Evolutionary conservation across 2,888 invertebrate species (phyloP), one percentile per base, ranked within the genome.

Genomic region (Troides aeacus): DNA sequence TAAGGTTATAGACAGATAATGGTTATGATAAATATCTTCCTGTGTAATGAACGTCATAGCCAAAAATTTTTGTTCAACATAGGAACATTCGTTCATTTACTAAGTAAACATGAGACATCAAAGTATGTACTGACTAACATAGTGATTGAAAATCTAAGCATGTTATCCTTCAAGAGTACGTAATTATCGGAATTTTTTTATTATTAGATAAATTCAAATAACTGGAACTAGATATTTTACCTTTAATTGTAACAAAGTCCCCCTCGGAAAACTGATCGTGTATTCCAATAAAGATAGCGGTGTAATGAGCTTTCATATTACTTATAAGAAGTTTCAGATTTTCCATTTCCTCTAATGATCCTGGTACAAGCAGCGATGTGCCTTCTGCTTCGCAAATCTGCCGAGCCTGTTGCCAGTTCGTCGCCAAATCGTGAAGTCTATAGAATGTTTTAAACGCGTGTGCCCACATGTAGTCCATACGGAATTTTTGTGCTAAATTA

Each of bases 401-500:
- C 30, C 82, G 76, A 6, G 84, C 86, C 72, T 81, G 79, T 23
- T 80, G 74, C 86, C 85, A 85, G 62, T 78, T 72, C 36, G 83
- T 82, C 8, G 83, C 81, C 69, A 83, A 72, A 64, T 84, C 84
- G 70, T 85, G 84, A 1, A 86, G 77, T 62, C 81, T 78, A 70
- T 84, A 85, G 75, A 79, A 85, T 2, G 84, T 83, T 72, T 80
- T 74, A 60, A 80, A 82, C n/a, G 78, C 69, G 53, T 82, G 79
- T 6, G 84, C 83, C 81, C 81, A 85, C 83, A 85, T 81, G 71
- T 85, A 85, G 72, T 84, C 85, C 76, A 78, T 73, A 62, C 84
- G 81, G 74, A 82, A 86, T 76, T 82, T 82, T 73, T 83, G 80
- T 42, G 81, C 85, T 85, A 73, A 68, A 67, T 59, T 50, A 4